phyloP scores from a whole-genome alignment of 2,113 vertebrate genomes.

The Vanacampus margaritifer region DNA sequence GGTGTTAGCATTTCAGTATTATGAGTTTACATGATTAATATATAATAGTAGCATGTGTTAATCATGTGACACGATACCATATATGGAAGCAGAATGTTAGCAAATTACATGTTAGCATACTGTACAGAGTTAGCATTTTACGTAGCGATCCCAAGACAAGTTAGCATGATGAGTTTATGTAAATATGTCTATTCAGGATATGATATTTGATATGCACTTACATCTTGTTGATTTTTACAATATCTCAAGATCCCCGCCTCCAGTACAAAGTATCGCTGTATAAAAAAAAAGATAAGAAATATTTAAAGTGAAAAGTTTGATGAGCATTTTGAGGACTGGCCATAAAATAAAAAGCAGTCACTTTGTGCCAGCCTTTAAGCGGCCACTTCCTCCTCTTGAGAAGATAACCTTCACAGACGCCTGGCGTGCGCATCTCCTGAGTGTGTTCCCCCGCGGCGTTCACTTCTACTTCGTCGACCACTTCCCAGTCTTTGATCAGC shows the following conservation, averaged over 20 bases:
- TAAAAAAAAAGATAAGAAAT: slow-evolving; percentile 3
- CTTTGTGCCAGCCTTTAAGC: slow-evolving; percentile 96
- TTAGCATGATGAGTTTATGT: not conserved
- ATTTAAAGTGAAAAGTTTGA: not conserved
- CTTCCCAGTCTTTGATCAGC: slow-evolving; percentile 81
- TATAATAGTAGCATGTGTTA: too few relatives aligned
- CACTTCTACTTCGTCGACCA: slow-evolving; percentile 75
- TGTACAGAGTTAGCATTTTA: not conserved
- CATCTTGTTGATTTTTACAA: slow-evolving; percentile 82
- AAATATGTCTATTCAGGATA: not conserved
- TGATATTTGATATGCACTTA: slow-evolving; percentile 63
- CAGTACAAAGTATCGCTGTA: slow-evolving; percentile 86
- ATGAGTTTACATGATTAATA: too few relatives aligned
- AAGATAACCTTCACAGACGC: slow-evolving; percentile 85
- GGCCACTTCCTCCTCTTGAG: slow-evolving; percentile 96
- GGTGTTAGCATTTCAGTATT: too few relatives aligned
- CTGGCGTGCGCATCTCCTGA: slow-evolving; percentile 50
- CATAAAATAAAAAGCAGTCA: slow-evolving; percentile 43
- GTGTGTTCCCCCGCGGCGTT: slow-evolving; percentile 42
- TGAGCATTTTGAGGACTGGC: not conserved
- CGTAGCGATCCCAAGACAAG: not conserved
- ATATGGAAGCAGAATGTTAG: too few relatives aligned
- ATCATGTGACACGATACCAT: too few relatives aligned
- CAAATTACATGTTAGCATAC: not conserved
- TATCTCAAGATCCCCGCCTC: slow-evolving; percentile 85